Evolutionary conservation across 2,888 invertebrate genomes (phyloP).

Genomic region (Hemicrepidius hirtus): DNA sequence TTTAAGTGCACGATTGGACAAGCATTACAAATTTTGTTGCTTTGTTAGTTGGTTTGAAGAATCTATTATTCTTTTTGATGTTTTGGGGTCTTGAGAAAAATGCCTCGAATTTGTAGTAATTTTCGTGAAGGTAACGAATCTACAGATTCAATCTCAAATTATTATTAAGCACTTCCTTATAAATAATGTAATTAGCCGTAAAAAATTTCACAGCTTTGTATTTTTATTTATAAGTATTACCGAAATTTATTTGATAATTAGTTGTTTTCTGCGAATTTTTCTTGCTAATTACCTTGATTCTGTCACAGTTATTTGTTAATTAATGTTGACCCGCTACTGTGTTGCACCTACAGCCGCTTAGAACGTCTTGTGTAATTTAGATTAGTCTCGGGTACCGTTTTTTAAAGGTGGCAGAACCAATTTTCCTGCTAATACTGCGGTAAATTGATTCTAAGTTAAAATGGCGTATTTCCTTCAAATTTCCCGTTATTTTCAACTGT

Average conservation of each 20-base stretch:
- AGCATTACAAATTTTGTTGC: conserved; percentile 16
- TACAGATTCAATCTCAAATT: too few species aligned
- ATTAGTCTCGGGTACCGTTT: conserved; percentile 16
- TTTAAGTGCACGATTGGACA: background rate
- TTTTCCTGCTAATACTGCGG: conserved; percentile 30
- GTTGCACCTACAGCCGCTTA: background rate
- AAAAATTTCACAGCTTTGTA: conserved; percentile 6
- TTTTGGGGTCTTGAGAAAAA: conserved; percentile 3
- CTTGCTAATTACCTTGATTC: background rate
- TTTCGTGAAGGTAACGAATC: background rate
- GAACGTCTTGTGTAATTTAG: background rate
- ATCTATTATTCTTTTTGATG: background rate
- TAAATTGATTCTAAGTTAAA: conserved; percentile 23
- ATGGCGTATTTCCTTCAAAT: conserved; percentile 2
- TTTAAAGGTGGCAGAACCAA: conserved; percentile 28
- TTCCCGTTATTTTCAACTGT: conserved; percentile 3
- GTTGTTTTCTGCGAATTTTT: background rate
- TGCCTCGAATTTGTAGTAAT: background rate
- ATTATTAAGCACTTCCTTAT: background rate
- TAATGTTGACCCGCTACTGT: conserved; percentile 1
- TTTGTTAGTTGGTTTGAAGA: conserved; percentile 5
- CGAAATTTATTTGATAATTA: too few species aligned
- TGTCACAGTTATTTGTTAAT: conserved; percentile 10
- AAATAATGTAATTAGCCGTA: background rate
- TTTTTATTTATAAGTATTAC: background rate